Conservation (phyloP, 2,888 invertebrate species). For the Drosophila emarginata region DNA sequence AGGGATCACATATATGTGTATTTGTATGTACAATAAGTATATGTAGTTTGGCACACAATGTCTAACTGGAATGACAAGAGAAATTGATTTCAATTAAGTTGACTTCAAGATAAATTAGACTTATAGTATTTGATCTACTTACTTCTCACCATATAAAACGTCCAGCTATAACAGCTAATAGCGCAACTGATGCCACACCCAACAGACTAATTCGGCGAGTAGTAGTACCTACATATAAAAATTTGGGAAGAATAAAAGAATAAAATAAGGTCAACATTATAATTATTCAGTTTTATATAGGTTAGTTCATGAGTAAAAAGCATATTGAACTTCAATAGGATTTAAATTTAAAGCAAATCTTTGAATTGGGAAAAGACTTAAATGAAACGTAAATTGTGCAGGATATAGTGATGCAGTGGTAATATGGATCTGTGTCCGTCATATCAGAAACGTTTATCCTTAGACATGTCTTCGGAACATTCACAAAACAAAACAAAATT, state of each 20-base stretch:
- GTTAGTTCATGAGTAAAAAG: neutral
- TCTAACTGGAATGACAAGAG: conserved; percentile 42
- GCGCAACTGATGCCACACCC: conserved; percentile 61
- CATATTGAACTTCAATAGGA: too few species aligned
- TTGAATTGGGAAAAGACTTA: neutral
- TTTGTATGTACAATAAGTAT: conserved; percentile 9
- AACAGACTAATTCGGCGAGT: conserved; percentile 57
- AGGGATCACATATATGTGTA: conserved; percentile 57
- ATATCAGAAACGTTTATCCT: conserved; percentile 1
- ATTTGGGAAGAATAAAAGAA: conserved; percentile 10
- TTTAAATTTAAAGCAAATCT: neutral
- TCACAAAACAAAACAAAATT: conserved; percentile 5
- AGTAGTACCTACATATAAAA: conserved; percentile 35
- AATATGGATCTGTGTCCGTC: conserved; percentile 4
- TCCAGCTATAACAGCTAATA: conserved; percentile 64
- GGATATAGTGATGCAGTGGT: neutral
- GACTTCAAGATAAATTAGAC: neutral
- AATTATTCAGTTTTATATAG: neutral
- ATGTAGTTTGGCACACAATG: conserved; percentile 34
- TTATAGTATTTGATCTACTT: conserved; percentile 26
- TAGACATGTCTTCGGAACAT: neutral
- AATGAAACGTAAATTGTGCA: neutral
- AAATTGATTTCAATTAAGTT: conserved; percentile 13
- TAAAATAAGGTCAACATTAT: neutral
- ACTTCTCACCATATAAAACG: conserved; percentile 78